Evolutionary conservation across 2,113 vertebrate genomes (phyloP).

Genomic region (Rafetus swinhoei): DNA sequence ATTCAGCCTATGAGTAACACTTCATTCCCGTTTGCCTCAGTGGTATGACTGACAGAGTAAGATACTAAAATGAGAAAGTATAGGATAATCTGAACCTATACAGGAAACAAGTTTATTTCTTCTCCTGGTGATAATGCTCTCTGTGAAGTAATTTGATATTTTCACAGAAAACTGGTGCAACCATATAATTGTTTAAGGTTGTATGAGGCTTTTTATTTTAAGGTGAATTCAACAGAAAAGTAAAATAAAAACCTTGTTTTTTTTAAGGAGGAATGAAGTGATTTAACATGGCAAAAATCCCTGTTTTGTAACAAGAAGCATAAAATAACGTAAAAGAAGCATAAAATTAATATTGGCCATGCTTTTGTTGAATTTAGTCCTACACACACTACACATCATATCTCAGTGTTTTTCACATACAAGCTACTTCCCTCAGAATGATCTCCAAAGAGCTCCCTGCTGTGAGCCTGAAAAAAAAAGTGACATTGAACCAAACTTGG

Average conservation of each 20-base stretch:
- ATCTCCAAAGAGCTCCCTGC: neutral
- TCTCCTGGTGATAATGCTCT: too few relatives aligned
- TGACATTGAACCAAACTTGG: neutral
- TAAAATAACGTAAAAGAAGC: too few relatives aligned
- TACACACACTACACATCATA: too few relatives aligned
- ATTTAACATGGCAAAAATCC: too few relatives aligned
- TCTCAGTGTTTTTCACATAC: neutral
- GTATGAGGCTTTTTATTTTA: neutral
- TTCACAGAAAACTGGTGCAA: neutral
- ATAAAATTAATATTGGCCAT: too few relatives aligned
- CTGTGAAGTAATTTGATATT: neutral
- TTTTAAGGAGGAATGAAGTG: neutral
- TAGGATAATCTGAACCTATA: neutral
- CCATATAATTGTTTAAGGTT: neutral
- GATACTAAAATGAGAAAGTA: neutral
- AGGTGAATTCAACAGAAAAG: neutral
- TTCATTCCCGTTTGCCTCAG: neutral
- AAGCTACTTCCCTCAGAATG: neutral
- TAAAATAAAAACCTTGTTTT: neutral
- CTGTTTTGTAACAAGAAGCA: too few relatives aligned
- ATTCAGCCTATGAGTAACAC: neutral
- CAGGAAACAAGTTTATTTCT: neutral
- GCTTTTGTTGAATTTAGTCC: too few relatives aligned
- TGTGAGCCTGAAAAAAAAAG: neutral
- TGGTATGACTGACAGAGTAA: neutral